These are phyloP conservation scores for Xyliphius kryptos DNA, from an alignment of 2,113 vertebrate species.

Conservation along the genomic window DNA sequence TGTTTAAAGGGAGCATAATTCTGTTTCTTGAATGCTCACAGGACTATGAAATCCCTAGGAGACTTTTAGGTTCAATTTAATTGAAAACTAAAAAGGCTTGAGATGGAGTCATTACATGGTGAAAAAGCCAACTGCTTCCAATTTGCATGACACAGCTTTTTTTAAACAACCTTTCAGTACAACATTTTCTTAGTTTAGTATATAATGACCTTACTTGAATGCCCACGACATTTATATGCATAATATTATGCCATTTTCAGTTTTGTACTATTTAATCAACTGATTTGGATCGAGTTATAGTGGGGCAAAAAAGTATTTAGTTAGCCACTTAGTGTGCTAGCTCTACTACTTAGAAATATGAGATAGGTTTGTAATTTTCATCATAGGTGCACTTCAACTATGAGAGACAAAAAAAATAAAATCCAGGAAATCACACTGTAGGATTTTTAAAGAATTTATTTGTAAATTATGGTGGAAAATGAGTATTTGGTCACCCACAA, in stretches of 20 bases:
- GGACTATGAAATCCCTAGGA: not conserved
- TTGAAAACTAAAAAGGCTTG: not conserved
- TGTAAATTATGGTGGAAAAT: too few species aligned
- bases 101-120: not conserved
- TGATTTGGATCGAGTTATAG: not conserved
- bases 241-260: not conserved
- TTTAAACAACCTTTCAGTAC: not conserved
- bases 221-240: constrained; percentile 3
- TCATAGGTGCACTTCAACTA: too few species aligned
- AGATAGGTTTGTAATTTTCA: not conserved
- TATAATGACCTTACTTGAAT: constrained; percentile 1
- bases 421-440: too few species aligned
- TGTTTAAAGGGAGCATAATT: not conserved
- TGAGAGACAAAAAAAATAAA: too few species aligned
- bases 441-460: too few species aligned
- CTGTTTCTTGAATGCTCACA: not conserved
- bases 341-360: too few species aligned
- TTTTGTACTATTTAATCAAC: not conserved
- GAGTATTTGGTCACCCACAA: too few species aligned
- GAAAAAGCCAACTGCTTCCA: not conserved
- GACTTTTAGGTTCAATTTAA: not conserved
- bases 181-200: not conserved
- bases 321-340: too few species aligned
- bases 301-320: too few species aligned
- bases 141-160: not conserved